Evolutionary conservation across 2,113 vertebrate species (phyloP), one percentile per base, ranked within the genome.

Genomic region (Callopanchax toddi): DNA sequence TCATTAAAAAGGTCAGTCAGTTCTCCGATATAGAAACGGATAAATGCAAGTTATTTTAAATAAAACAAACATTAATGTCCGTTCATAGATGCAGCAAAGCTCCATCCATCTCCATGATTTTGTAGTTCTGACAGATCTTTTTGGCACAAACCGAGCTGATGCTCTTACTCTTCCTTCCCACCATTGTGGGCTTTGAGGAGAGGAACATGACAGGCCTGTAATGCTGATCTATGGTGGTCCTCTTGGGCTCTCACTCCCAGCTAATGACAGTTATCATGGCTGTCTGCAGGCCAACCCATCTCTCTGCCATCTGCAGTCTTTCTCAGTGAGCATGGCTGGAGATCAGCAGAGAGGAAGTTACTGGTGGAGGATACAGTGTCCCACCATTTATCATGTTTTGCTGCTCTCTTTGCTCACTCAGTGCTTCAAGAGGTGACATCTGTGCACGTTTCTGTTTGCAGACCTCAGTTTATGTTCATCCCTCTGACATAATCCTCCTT

Each of bases 181-280:
- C 12, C 48, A 53, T 36, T 12, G 26, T 69, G 11, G 16, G 12
- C 64, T 72, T 43, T 66, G 60, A 51, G 48, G 42, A 43, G 69
- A 69, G 12, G 4, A 49, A 67, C 66, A 78, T 73, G 79, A 66
- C 83, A 74, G 72, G 55, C 56, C 63, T 75, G 73, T 71, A 78
- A 81, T 69, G 49, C 49, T 68, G 72, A 77, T 74, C 73, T 74
- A 58, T 39, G 43, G 50, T 73, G 60, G 67, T 69, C 50, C 57
- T 72, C 58, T 44, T 50, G 69, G 61, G 58, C 21, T 67, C 55
- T 60, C 71, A 68, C 71, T 84, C 82, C 76, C 78, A 82, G 63
- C 70, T 87, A 88, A 89, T 87, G 79, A 79, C 77, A 65, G 80
- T 84, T 75, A 86, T 87, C 70, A 82, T 75, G 80, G 61, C 60